phyloP scores from a whole-genome alignment of 2,113 vertebrate species.

The Circaetus cinerascens region DNA sequence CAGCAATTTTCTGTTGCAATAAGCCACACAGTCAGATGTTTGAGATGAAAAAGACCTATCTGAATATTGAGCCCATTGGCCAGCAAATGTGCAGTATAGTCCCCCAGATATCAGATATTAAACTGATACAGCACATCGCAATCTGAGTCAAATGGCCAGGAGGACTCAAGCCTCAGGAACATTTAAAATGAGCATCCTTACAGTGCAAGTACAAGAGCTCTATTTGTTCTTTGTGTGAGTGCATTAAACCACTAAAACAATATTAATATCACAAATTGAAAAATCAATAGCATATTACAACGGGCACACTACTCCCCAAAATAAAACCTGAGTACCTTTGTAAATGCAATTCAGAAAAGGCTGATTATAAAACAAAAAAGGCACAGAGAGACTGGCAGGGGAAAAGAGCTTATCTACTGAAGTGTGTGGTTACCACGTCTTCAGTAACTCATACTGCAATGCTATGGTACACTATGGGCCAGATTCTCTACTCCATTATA shows the following conservation, averaged over 20 bases:
- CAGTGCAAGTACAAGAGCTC: background rate
- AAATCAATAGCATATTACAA: conserved; percentile 13
- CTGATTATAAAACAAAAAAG: background rate
- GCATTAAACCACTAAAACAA: conserved; percentile 13
- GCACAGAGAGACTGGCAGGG: background rate
- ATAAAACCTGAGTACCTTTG: conserved; percentile 4
- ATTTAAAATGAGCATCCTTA: conserved; percentile 10
- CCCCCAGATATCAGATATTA: conserved; percentile 36
- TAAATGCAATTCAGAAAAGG: background rate
- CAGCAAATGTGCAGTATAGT: background rate
- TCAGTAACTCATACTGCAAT: background rate
- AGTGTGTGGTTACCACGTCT: background rate
- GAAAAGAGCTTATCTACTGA: background rate
- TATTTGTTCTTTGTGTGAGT: background rate
- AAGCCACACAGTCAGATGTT: conserved; percentile 19
- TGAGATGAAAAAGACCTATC: background rate
- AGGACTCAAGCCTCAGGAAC: conserved; percentile 8
- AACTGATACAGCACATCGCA: background rate
- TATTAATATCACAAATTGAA: conserved; percentile 24
- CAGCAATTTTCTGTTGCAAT: conserved; percentile 42
- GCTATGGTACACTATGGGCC: background rate
- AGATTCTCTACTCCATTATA: background rate
- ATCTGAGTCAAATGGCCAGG: conserved; percentile 14
- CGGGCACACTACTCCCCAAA: background rate
- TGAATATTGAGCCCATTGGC: conserved; percentile 23